phyloP scores from a whole-genome alignment of 2,797 vertebrate genomes.

The Acrocephalus scirpaceus region DNA sequence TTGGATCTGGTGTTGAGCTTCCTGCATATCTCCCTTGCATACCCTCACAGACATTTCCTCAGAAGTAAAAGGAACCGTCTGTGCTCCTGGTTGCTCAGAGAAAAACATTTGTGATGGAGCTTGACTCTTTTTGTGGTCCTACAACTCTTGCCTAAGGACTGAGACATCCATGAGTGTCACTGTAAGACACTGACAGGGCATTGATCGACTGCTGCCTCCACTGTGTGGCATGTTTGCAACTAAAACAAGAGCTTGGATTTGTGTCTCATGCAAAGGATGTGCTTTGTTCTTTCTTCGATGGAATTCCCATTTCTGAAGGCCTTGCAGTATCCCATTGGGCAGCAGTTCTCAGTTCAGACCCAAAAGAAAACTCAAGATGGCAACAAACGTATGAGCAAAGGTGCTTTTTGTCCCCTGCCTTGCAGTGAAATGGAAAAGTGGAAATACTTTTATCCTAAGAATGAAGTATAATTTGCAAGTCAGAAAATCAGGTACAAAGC shows the following conservation, averaged over 20 bases:
- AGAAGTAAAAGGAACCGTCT: neutral
- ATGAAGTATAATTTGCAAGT: neutral
- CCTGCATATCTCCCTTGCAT: neutral
- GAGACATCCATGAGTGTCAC: neutral
- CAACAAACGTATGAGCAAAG: neutral
- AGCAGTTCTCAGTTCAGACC: neutral
- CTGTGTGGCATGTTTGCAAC: neutral
- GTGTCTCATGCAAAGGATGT: neutral
- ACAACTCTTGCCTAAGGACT: neutral
- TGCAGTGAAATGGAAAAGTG: neutral
- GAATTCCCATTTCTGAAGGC: neutral
- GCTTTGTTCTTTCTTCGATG: neutral
- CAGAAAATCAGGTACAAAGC: neutral
- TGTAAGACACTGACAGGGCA: neutral
- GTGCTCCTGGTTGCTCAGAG: neutral
- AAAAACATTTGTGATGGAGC: neutral
- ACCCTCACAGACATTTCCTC: neutral
- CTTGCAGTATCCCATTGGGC: neutral
- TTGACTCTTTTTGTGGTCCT: neutral
- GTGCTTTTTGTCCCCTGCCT: neutral
- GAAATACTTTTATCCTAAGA: neutral
- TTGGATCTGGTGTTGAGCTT: slow-evolving; percentile 57
- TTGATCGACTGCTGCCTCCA: neutral
- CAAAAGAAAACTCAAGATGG: rapidly evolving
- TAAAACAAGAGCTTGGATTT: neutral